Evolutionary conservation across 2,888 invertebrate genomes (phyloP), one percentile per base, ranked within the genome.

Genomic region (Lomographa bimaculata): DNA sequence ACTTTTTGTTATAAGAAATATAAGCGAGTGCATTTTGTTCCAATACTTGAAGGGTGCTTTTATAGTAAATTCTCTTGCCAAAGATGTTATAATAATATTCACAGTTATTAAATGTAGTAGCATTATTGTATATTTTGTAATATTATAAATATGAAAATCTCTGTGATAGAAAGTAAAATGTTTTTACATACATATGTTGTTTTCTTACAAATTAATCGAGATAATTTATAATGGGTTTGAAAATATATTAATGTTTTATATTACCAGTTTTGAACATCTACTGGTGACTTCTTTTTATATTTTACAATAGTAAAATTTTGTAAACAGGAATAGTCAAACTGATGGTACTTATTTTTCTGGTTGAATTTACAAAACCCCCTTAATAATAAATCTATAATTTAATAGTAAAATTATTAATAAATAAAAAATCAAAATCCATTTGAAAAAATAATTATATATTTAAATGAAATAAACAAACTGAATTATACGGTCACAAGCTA

Each of bases 391-490:
- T n/a, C n/a, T n/a, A n/a, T n/a, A n/a, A n/a, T n/a, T n/a, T n/a
- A n/a, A n/a, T n/a, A n/a, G n/a, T n/a, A n/a, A n/a, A n/a, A n/a
- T n/a, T n/a, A n/a, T n/a, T n/a, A n/a, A n/a, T n/a, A 20, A 36
- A 39, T 24, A 41, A 24, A 57, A 19, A 25, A 38, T 47, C 17
- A 38, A 63, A 63, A 57, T 48, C 51, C 7, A 16, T 24, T 37
- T 34, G 11, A 41, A 45, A 50, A 65, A 82, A 80, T 64, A 80
- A 79, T 78, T 81, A 85, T 85, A 83, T 86, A 83, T 83, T 82
- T 76, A 80, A 84, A 81, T 74, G 76, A 85, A 86, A 82, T 77
- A 71, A 79, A 81, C 68, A 82, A 81, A 80, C 80, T 72, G 79
- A 83, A 83, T 73, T 81, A 74, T 77, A 79, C 64, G 61, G 74